Base-by-base conservation (phyloP, 2,888 invertebrate species). In the Melipona bicolor region DNA sequence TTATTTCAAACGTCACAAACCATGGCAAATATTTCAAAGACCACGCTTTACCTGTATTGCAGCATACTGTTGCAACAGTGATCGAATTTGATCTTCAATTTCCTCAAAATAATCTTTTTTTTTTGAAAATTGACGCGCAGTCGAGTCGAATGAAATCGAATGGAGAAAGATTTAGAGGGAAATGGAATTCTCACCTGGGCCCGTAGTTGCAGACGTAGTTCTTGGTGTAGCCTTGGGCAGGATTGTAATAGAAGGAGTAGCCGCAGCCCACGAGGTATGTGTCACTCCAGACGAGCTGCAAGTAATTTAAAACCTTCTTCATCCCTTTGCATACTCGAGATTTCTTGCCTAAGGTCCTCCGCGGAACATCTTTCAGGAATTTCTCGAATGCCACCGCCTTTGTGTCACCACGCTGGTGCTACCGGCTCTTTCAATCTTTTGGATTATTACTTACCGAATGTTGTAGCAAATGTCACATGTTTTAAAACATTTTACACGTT, bases 261-360 rank as follows among this genome's bases (percentile, higher is more conserved):
- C 98, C 98, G 93, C 98, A 98, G 80, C 98, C 98, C 76, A 98
- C 96, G 88, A 97, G 95, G 92, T 97, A 97, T 19, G 98, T 97
- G 93, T 97, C 97, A 79, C 97, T 97, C 98, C 98, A 98, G 77
- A 98, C 97, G 95, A 98, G 96, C 97, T 98, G 94, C 32, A 95
- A 95, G 68, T 59, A 79, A 69, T 83, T 73, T 61, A 69, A 81
- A 69, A 83, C 32, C 54, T 49, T n/a, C 36, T 62, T 79, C 72
- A 68, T 49, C 50, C 54, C 49, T n/a, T 67, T 11, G 27, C 19
- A 27, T 13, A 64, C 19, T 50, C n/a, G 21, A 36, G 54, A 72
- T 73, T 65, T 21, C 32, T 62, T 36, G n/a, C 5, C 15, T 24
- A 17, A 3, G 27, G 56, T 49, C 24, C 24, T 2, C 13, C 17